Base-by-base conservation (phyloP, 2,113 vertebrate species). In the Casuarius casuarius region DNA sequence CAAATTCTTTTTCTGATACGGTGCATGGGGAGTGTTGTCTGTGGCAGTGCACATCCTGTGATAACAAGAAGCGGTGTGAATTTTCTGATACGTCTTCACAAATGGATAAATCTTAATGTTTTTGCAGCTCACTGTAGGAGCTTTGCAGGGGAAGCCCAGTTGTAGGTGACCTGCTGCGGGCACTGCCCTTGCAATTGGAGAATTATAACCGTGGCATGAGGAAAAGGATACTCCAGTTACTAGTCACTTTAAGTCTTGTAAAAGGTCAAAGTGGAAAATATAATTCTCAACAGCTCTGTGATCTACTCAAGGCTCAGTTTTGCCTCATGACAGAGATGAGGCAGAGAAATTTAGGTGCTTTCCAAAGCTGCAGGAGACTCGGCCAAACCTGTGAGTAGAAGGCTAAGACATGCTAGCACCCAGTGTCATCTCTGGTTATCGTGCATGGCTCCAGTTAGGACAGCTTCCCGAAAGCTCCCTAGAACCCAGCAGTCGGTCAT, bases 381-480 rank as follows among this genome's bases (percentile, higher is more conserved):
- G 8, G 82, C 49, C 87, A 90, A 78, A 31, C 82, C 1, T 62
- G 66, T 11, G 49, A 85, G 81, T 33, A 81, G 91, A 77, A 94
- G 84, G 74, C 89, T 79, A 79, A 84, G 87, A 58, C 68, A 5
- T 9, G n/a, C 26, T 86, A 77, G 56, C 38, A 28, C 26, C 54
- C 83, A 63, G 66, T 51, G 74, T 91, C 87, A 44, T 87, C 89
- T 95, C 62, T 92, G 74, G 93, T 79, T 91, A 12, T 49, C 22
- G 1, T 96, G 93, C 95, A 92, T 97, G 95, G 89, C 84, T 89
- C 23, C 1, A 81, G 80, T 90, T 89, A 29, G 74, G 75, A 25
- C 77, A 70, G 70, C 74, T 70, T 74, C 89, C 93, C 84, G 44
- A 85, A 65, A 85, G 83, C 85, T 96, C 90, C 90, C 70, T 94